These are phyloP conservation scores for Antheraea pernyi DNA, from an alignment of 1,140 invertebrate species.

Conservation along the genomic window DNA sequence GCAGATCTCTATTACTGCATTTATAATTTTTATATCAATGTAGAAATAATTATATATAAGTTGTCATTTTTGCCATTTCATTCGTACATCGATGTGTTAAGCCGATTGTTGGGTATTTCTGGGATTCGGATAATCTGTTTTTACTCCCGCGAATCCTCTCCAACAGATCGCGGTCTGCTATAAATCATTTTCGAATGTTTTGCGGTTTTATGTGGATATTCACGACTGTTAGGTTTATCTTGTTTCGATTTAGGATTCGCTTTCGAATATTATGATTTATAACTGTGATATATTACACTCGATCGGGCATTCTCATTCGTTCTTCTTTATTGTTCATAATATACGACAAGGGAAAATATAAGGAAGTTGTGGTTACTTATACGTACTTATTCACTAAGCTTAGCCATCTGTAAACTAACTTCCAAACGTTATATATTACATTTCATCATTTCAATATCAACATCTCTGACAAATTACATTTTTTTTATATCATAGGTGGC, in stretches of 20 bases:
- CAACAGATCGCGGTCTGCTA: conserved; percentile 57
- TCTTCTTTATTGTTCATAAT: not conserved
- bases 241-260: conserved; percentile 55
- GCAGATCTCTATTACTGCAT: too few species aligned
- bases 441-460: too few species aligned
- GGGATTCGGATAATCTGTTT: conserved; percentile 72
- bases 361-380: too few species aligned
- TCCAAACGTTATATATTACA: too few species aligned
- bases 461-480: too few species aligned
- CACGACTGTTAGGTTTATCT: conserved; percentile 55
- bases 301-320: not conserved
- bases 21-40: too few species aligned
- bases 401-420: too few species aligned
- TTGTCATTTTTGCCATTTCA: too few species aligned
- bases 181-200: conserved; percentile 74
- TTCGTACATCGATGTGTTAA: conserved; percentile 39
- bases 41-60: too few species aligned
- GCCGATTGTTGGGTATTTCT: conserved; percentile 57
- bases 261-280: conserved; percentile 28
- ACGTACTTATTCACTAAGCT: too few species aligned
- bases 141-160: conserved; percentile 56
- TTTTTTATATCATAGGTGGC: too few species aligned
- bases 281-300: conserved; percentile 7
- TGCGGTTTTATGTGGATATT: conserved; percentile 66
- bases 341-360: not conserved